Base-by-base conservation (phyloP, 2,888 invertebrate species). In the Agonopterix subpropinquella region DNA sequence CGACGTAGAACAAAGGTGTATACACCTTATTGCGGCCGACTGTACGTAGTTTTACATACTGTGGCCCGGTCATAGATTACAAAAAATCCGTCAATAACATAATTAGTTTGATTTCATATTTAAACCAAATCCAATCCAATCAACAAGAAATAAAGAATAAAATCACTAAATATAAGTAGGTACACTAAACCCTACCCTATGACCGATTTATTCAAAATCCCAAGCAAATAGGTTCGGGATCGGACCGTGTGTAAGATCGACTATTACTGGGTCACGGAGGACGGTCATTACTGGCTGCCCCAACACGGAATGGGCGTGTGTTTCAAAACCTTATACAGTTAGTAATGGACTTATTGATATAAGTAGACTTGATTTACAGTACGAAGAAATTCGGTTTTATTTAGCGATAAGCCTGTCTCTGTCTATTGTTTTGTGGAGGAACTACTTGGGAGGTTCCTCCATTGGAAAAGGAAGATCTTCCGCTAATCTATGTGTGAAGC, bases 281-380 rank as follows among this genome's bases (percentile, higher is more conserved):
- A 44, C 54, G 64, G 70, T 73, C 73, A 74, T 79, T 76, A 78
- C 65, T 65, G 64, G 61, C 59, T 54, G 56, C 58, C 58, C 53
- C 59, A 58, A 80, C 79, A 80, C 62, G 80, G 67, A 80, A 80
- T 66, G 70, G 80, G 80, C 80, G 80, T 73, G 67, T 59, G 57
- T 64, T 60, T n/a, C 56, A 47, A 61, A 56, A 52, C 63, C 63
- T 71, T 69, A 74, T 71, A 70, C 61, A 69, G 70, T 67, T 67
- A 68, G 68, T 75, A 73, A 75, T 70, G 67, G 52, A 44, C 49
- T 60, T 55, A 46, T 52, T 53, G 48, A 47, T 51, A 51, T 58
- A 52, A 56, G 48, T 48, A 49, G 52, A 52, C 47, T 36, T 49
- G 52, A 49, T 47, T 52, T 44, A 47, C 36, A 46, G 42, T 43